Evolutionary conservation across 2,113 vertebrate species (phyloP), one percentile per base, ranked within the genome.

Genomic region (Larimichthys polyactis): DNA sequence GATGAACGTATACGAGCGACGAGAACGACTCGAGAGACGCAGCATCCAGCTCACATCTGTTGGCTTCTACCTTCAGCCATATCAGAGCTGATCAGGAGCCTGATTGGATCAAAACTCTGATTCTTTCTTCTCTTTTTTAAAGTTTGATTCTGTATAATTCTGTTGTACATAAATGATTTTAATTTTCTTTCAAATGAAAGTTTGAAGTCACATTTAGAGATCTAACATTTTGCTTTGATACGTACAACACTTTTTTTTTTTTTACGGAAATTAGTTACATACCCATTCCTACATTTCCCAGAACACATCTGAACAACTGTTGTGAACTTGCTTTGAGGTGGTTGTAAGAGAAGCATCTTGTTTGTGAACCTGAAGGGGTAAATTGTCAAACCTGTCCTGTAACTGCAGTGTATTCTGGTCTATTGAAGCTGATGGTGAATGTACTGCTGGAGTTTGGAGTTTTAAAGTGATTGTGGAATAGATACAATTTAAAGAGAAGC

Each of bases 1-100:
- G 87, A 93, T 88, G 91, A 92, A 87, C 62, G 81, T 89, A 89
- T 90, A 91, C 79, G 84, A 93, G 81, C 79, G 51, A 32, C 70
- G 69, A 82, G 73, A 72, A 74, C 52, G 79, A 91, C 79, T 82
- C 32, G 71, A 86, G 90, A 91, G 82, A 88, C 63, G 63, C 66
- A 59, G 83, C 89, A 75, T 91, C 79, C 75, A 68, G 78, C 81
- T 85, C 86, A 87, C 86, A 91, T 91, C 87, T 91, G 84, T 88
- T 71, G 72, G 69, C 81, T 76, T 75, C 75, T 19, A 74, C 77
- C 86, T 85, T 69, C 74, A 80, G 78, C 71, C 73, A 11, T 19
- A 32, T 24, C 46, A 6, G 11, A 72, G 46, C 80, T 10, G 7
- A 69, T 58, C 60, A 22, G 64, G 15, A n/a, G 14, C 46, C 64